Evolutionary conservation across 2,888 invertebrate species (phyloP).

Genomic region (Prosopocoilus inquinatus): DNA sequence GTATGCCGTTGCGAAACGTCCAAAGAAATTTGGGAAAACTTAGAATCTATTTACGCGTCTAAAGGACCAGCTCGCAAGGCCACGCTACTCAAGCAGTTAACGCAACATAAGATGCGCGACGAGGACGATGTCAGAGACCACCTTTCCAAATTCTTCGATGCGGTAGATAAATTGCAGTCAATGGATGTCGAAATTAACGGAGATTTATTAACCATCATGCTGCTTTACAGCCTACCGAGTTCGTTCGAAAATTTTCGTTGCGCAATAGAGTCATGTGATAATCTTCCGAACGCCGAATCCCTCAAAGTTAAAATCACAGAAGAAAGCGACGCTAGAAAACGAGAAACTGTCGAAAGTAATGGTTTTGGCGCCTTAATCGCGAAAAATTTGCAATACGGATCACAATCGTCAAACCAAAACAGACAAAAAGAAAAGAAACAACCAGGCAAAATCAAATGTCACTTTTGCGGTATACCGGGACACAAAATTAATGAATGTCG

Average conservation of each 20-base stretch:
- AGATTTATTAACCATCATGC: neutral
- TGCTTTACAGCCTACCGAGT: neutral
- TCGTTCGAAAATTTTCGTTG: neutral
- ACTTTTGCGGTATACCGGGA: no score
- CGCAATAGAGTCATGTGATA: neutral
- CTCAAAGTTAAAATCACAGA: neutral
- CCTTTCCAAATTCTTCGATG: neutral
- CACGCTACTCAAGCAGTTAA: neutral
- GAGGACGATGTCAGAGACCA: neutral
- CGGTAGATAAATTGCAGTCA: neutral
- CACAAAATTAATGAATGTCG: no score
- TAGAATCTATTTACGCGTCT: neutral
- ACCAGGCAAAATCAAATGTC: no score
- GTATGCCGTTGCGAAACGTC: conserved; percentile 32
- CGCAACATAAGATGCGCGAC: neutral
- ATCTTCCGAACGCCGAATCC: neutral
- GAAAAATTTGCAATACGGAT: no score
- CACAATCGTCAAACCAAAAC: no score
- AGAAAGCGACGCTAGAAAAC: neutral
- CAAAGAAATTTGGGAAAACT: conserved; percentile 17
- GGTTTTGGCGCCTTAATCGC: no score
- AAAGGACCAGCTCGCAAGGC: neutral
- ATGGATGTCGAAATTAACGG: neutral
- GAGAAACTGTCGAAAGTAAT: no score
- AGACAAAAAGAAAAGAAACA: no score